Evolutionary conservation across 1,140 invertebrate genomes (phyloP), one percentile per base, ranked within the genome.

Genomic region (Halyomorpha halys): DNA sequence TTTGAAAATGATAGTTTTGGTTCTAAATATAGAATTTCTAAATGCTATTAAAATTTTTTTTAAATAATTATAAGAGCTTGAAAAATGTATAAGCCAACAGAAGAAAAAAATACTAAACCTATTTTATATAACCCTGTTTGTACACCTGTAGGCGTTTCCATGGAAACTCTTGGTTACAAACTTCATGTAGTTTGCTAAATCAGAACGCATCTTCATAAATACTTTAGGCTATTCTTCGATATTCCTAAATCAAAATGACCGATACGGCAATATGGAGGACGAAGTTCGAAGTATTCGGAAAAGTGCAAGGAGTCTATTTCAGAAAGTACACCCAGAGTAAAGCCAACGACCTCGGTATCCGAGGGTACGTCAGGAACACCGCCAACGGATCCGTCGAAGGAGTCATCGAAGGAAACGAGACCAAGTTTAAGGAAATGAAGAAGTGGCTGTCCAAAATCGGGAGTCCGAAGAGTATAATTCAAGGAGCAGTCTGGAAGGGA

Each of bases 291-390:
- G 76, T 82, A 2, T 81, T 77, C 63, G 80, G 81, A 14, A 78
- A 75, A 69, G 81, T 82, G 1, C 81, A 82, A 74, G 79, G 80
- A 67, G 80, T 81, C 2, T 78, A 70, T 62, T 76, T 81, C 66
- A 74, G 80, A n/a, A 80, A 86, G 74, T 76, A 82, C 67, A 86
- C 84, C 0, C 75, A 81, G 67, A 75, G 74, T 44, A 77, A 78
- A 71, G 83, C 81, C 6, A 73, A 72, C 1, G 72, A 77, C 45
- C 73, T 82, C 0, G 76, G 79, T 4, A 69, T 86, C 3, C 78
- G 79, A 67, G 84, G 85, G 51, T 87, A 83, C 81, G 81, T 82
- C 56, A 81, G 78, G 77, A 86, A 87, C 69, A 86, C 84, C 5
- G 69, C 75, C 9, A 70, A 74, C 65, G 80, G 80, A 0, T 86